Evolutionary conservation across 2,888 invertebrate genomes (phyloP).

Genomic region (Sympetrum striolatum): DNA sequence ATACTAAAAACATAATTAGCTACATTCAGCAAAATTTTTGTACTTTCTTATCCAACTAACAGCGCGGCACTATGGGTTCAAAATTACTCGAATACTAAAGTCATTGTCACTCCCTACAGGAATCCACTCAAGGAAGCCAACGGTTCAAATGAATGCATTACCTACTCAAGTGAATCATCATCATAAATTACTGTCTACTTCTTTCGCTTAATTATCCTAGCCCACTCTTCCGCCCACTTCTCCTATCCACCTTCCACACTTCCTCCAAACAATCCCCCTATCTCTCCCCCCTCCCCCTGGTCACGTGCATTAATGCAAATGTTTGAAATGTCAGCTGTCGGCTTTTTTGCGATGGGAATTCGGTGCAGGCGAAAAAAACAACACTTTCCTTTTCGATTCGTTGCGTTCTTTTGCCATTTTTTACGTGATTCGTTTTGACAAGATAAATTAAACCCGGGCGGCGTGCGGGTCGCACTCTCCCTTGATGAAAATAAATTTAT

Average conservation of each 20-base stretch:
- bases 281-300: background rate
- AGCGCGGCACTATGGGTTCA: too few species aligned
- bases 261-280: background rate
- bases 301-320: conserved; percentile 30
- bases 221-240: background rate
- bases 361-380: background rate
- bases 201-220: background rate
- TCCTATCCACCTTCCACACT: background rate
- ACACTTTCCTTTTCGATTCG: conserved; percentile 17
- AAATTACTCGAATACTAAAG: too few species aligned
- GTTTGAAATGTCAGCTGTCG: conserved; percentile 30
- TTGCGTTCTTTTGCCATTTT: conserved; percentile 15
- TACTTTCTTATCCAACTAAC: too few species aligned
- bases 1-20: too few species aligned
- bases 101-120: too few species aligned
- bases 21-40: too few species aligned
- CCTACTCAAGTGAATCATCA: too few species aligned
- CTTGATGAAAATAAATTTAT: conserved; percentile 27
- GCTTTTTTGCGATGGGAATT: conserved; percentile 35
- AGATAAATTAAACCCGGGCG: conserved; percentile 31
- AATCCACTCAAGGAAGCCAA: too few species aligned
- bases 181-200: background rate
- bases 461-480: background rate
- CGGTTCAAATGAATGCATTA: too few species aligned
- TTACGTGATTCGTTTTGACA: conserved; percentile 41